Base-by-base conservation (phyloP, 2,797 vertebrate species). In the Erithacus rubecula region DNA sequence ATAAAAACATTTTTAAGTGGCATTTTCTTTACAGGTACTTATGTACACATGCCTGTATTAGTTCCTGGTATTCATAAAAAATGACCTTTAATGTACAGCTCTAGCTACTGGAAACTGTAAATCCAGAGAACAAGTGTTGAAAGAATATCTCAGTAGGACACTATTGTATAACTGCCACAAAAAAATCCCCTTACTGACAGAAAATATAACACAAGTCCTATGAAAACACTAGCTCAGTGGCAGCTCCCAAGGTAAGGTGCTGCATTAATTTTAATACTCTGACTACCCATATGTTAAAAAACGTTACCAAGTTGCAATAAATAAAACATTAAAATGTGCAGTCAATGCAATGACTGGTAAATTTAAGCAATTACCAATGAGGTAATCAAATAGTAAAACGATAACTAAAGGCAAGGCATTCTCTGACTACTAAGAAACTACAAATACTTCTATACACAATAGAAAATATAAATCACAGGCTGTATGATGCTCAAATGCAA, bases 21-120 rank as follows among this genome's bases (percentile, higher is more conserved):
- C 19, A 87, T 97, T 95, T 94, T 87, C 69, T 91, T 79, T 93
- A 49, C 83, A 74, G 39, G 36, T 78, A 67, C 44, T 70, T 89
- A 75, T 75, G 30, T 77, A 74, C 49, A 79, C 32, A 63, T 64
- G 8, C 65, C 56, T 78, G 20, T 60, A 78, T 59, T 80, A 7
- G 13, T 78, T 71, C 79, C 19, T 87, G 64, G 58, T 63, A 90
- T 94, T 95, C 88, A 94, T 71, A 77, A 92, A 92, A 96, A 96
- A 94, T 92, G 53, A 86, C 70, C 74, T 95, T 94, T 94, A 80
- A 68, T 82, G 62, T 75, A 91, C 56, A 87, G 20, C 37, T 79
- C 56, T 91, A 59, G 53, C 39, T 92, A 82, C 47, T 34, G 24
- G 87, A 89, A 80, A 53, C 46, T 44, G 44, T 79, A 83, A 79